These are phyloP conservation scores for Clavelina lepadiformis DNA, from an alignment of 23 tunicate genomes.

Conservation along the genomic window DNA sequence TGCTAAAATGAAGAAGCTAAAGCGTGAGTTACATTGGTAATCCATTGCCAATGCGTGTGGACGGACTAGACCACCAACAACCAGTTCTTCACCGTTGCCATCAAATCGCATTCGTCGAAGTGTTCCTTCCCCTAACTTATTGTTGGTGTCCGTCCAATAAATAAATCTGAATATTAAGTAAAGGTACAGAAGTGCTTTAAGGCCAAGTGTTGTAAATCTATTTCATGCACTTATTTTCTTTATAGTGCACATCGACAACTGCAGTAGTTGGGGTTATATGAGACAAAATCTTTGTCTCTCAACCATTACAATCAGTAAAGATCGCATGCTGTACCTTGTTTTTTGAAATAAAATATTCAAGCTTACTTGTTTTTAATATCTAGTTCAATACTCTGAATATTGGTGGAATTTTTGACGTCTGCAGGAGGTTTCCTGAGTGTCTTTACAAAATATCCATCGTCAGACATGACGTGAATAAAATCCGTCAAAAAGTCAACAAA, in stretches of 20 bases:
- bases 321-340: too few relatives aligned
- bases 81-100: slow-evolving; percentile 51
- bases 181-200: too few relatives aligned
- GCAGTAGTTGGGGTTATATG: too few relatives aligned
- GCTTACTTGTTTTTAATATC: slow-evolving; percentile 71
- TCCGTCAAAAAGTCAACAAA: slow-evolving; percentile 42
- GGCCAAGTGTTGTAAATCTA: too few relatives aligned
- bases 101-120: slow-evolving; percentile 62
- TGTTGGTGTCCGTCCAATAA: slow-evolving; percentile 73
- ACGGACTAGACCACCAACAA: slow-evolving; percentile 48
- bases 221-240: too few relatives aligned
- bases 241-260: too few relatives aligned
- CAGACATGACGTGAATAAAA: slow-evolving; percentile 26
- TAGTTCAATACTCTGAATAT: slow-evolving; percentile 34
- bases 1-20: background rate
- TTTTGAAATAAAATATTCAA: too few relatives aligned
- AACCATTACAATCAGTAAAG: too few relatives aligned
- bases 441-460: slow-evolving; percentile 26
- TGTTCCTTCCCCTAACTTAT: slow-evolving; percentile 39
- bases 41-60: slow-evolving; percentile 68
- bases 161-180: slow-evolving; percentile 32
- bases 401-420: slow-evolving; percentile 1
- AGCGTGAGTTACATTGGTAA: slow-evolving; percentile 7
- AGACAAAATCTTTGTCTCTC: too few relatives aligned
- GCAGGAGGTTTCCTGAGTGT: slow-evolving; percentile 33